A percentile compares a stretch with the other conserved stretches of the same genome.
Conservation (phyloP, 2,797 vertebrate genomes). For the Distichodus sexfasciatus region DNA sequence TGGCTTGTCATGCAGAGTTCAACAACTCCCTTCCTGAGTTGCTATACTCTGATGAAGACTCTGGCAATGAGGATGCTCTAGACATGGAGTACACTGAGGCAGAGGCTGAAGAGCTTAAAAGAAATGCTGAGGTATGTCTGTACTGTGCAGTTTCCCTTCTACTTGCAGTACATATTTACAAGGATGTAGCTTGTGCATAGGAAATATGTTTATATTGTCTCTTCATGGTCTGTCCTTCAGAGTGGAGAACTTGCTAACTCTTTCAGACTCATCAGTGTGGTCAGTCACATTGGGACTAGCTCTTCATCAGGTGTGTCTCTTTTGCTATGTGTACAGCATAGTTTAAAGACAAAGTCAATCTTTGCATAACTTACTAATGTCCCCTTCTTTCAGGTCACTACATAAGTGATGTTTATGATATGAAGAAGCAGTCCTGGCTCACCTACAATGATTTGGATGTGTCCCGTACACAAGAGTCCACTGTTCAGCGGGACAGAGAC, state of each 20-base stretch:
- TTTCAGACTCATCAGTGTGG: conserved; percentile 94
- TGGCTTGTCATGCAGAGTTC: conserved; percentile 74
- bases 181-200: neutral
- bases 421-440: conserved; percentile 97
- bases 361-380: no score
- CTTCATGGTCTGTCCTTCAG: conserved; percentile 61
- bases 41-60: conserved; percentile 92
- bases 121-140: conserved; percentile 84
- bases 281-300: conserved; percentile 97
- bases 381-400: conserved; percentile 83
- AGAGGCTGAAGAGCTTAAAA: conserved; percentile 90
- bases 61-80: conserved; percentile 92
- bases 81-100: conserved; percentile 98
- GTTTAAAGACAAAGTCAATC: neutral
- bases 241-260: conserved; percentile 90
- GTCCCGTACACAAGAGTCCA: conserved; percentile 87
- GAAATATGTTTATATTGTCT: neutral
- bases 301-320: conserved; percentile 84
- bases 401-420: conserved; percentile 96
- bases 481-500: conserved; percentile 90
- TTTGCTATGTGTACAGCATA: neutral
- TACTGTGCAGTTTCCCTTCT: neutral
- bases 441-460: conserved; percentile 97
- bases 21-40: conserved; percentile 92
- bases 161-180: neutral